Percentiles rank a stretch among this genome's conserved stretches.
These are phyloP conservation scores for Ylistrum balloti DNA, from an alignment of 1,140 invertebrate species.

Conservation along the genomic window DNA sequence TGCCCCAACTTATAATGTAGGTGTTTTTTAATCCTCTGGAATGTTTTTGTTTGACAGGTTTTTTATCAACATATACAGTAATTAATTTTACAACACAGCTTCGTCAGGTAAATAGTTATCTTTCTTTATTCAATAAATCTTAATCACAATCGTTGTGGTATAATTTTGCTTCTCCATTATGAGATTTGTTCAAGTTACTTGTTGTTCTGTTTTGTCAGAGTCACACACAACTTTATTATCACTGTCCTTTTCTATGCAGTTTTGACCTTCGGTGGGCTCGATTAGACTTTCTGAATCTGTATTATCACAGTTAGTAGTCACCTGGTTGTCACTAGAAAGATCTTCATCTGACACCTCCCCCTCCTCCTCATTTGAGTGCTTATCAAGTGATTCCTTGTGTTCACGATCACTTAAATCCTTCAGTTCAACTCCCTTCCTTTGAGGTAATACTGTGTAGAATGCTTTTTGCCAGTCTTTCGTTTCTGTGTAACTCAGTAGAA, in stretches of 20 bases:
- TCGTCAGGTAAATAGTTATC: no score
- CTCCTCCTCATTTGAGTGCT: neutral
- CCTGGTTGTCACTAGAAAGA: neutral
- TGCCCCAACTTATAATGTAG: no score
- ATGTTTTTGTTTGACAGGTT: no score
- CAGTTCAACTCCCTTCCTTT: constrained; percentile 80
- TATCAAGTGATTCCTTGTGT: neutral
- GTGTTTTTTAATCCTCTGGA: no score
- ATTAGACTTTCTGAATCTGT: neutral
- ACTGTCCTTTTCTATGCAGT: neutral
- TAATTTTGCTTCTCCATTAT: no score
- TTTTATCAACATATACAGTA: no score
- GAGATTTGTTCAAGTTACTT: neutral
- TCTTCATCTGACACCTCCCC: neutral
- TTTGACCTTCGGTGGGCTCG: neutral
- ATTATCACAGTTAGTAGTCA: neutral
- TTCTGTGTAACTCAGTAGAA: constrained; percentile 90
- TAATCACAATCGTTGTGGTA: no score
- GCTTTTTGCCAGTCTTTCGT: constrained; percentile 93
- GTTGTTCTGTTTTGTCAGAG: neutral
- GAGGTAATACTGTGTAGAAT: constrained; percentile 89
- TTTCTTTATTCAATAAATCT: no score
- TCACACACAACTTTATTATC: neutral
- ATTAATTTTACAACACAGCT: no score
- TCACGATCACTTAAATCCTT: constrained; percentile 41